phyloP scores from a whole-genome alignment of 2,888 invertebrate genomes.

The Torymus auratus region DNA sequence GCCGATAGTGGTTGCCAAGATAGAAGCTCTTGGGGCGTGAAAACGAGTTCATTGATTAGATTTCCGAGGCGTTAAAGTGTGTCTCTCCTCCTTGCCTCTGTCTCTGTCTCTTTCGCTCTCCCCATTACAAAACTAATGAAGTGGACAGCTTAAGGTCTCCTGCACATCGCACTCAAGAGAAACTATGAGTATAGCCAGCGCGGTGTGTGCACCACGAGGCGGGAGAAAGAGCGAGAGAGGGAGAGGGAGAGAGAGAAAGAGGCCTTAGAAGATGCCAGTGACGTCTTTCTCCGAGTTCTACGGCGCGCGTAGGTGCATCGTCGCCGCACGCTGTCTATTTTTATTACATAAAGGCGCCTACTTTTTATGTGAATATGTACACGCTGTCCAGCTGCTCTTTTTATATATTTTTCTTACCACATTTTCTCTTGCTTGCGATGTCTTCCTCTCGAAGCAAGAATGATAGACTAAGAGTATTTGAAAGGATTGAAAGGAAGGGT shows the following conservation, averaged over 20 bases:
- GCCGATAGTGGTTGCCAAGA: constrained; percentile 24
- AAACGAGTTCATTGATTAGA: constrained; percentile 74
- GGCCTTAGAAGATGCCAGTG: constrained; percentile 55
- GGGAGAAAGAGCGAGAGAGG: too few species aligned
- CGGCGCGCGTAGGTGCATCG: constrained; percentile 26
- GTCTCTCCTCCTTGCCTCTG: constrained; percentile 56
- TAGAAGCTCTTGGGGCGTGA: constrained; percentile 64
- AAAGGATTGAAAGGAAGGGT: not conserved
- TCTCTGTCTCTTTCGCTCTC: constrained; percentile 54
- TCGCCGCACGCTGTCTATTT: constrained; percentile 16
- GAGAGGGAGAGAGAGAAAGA: not conserved
- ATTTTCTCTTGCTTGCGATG: not conserved
- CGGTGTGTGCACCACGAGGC: constrained; percentile 19
- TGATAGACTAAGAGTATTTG: not conserved
- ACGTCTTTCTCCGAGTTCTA: constrained; percentile 42
- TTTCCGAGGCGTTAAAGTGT: constrained; percentile 72
- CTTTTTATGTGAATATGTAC: not conserved
- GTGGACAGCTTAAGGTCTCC: constrained; percentile 69
- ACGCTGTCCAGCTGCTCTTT: not conserved
- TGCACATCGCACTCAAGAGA: constrained; percentile 61
- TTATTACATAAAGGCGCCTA: constrained; percentile 11
- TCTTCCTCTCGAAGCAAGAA: not conserved
- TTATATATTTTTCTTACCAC: not conserved
- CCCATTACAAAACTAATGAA: constrained; percentile 70
- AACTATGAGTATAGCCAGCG: constrained; percentile 27